Base-by-base conservation (phyloP, 2,113 vertebrate genomes). In the Rallus limicola region DNA sequence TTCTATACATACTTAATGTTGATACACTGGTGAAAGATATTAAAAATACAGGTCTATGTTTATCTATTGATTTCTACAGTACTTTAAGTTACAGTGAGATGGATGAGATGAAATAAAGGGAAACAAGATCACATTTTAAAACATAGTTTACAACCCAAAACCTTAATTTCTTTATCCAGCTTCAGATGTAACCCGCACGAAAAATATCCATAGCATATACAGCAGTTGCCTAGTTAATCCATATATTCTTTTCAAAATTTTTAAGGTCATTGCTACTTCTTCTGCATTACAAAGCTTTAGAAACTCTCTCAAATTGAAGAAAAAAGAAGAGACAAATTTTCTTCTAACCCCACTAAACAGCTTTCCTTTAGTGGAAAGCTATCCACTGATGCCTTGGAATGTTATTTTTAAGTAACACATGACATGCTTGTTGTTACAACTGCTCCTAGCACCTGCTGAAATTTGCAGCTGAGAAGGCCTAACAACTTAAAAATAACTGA, bases 401-500 rank as follows among this genome's bases (percentile, higher is more conserved):
- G 55, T 75, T 92, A 96, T 96, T 98, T 96, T 97, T 95, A 98
- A 97, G 90, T 86, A 89, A n/a, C 12, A 82, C 5, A 31, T 2
- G 7, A 91, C 38, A 25, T 59, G 70, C 63, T 93, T 94, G 80
- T 90, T 97, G 53, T 94, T 97, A 67, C 65, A 97, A 93, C 65
- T 96, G 75, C 70, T 96, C 44, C 29, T 29, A 78, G 60, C 97
- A 98, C 97, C 98, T 97, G 97, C 75, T 44, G 81, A 97, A 97
- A 97, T 67, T 23, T 52, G 75, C 91, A 97, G 92, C 96, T 97
- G 88, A 97, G 71, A 62, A 74, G 60, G 64, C 40, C 87, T 94
- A 96, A 92, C 34, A 90, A 95, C 59, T 97, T 98, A 90, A 96
- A 98, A 98, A 97, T 97, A 98, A 95, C 75, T 59, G 68, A 97